Evolutionary conservation across 2,888 invertebrate genomes (phyloP).

Genomic region (Spilosoma lubricipeda): DNA sequence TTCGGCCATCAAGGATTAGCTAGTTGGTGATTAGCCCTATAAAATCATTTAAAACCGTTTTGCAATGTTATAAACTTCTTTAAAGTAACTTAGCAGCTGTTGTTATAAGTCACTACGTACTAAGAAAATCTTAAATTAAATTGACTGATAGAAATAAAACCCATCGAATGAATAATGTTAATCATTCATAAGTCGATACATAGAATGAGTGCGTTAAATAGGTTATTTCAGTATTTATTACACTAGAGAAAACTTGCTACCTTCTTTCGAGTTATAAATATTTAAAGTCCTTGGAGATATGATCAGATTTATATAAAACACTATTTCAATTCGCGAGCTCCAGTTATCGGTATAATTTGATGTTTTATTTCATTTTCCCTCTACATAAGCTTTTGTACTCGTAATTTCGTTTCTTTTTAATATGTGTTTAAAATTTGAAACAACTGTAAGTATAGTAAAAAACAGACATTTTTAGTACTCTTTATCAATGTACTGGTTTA

Average conservation of each 20-base stretch:
- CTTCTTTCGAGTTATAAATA: background rate
- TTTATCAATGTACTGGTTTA: too few species aligned
- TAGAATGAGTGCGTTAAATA: background rate
- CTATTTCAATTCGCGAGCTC: background rate
- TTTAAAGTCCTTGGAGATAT: background rate
- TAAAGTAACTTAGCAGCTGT: too few species aligned
- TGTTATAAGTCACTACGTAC: too few species aligned
- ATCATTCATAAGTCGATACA: background rate
- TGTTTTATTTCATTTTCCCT: background rate
- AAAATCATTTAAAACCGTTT: background rate
- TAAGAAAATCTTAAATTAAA: too few species aligned
- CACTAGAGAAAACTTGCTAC: background rate
- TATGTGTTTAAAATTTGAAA: background rate
- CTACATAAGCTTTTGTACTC: background rate
- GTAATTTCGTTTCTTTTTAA: background rate
- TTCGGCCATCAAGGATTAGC: background rate
- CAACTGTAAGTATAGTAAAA: too few species aligned
- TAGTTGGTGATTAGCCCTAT: background rate
- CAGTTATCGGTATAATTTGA: background rate
- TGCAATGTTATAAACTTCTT: background rate
- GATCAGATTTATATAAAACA: background rate
- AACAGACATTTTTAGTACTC: too few species aligned
- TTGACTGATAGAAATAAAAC: background rate
- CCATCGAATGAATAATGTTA: background rate
- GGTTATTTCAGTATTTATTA: background rate